Evolutionary conservation across 37 sponge, comb jelly and placozoan species (phyloP), one percentile per base, ranked within the genome.

Genomic region (Spongia lamella): DNA sequence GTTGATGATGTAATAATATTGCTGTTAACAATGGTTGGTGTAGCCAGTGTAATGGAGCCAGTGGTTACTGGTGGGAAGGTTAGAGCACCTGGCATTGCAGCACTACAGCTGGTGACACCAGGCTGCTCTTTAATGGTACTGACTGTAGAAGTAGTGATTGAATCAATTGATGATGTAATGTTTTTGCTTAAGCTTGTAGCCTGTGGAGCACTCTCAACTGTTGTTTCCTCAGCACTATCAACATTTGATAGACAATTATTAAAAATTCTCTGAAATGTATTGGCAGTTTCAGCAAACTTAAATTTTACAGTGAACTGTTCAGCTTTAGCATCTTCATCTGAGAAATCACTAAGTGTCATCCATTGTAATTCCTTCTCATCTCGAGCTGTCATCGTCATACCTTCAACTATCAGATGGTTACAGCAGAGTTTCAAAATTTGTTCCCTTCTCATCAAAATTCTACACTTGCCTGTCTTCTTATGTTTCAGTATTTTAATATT

Each of bases 341-440:
- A 75, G 43, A 76, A 84, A 63, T 94, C 99, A 67, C 77, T 56
- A 11, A 61, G 77, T 0, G 93, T 94, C 36, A 78, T 78, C 99
- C 99, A 98, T 9, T 70, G 38, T 88, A 75, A 87, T 19, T 83
- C 53, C 67, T 78, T 83, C 36, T 94, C 91, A 20, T 57, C 49
- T 38, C 66, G 70, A 17, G 73, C 78, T 27, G 59, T 51, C 19
- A 97, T 63, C 21, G 50, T 65, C 94, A 97, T 97, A 14, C 84
- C 92, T 22, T 53, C 56, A 40, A 86, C 86, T 32, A 97, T 77
- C 57, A 72, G 73, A 63, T 97, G 98, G 72, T 97, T 97, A 58
- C 92, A 91, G 68, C 98, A 97, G 33, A 97, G 67, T 70, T 97
- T 97, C 61, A 91, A 75, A n/a, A 91, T 80, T 62, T 90, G 92